Percentiles rank a stretch among this genome's conserved stretches.
phyloP scores from a whole-genome alignment of 2,113 vertebrate species.

The Lasiurus cinereus region DNA sequence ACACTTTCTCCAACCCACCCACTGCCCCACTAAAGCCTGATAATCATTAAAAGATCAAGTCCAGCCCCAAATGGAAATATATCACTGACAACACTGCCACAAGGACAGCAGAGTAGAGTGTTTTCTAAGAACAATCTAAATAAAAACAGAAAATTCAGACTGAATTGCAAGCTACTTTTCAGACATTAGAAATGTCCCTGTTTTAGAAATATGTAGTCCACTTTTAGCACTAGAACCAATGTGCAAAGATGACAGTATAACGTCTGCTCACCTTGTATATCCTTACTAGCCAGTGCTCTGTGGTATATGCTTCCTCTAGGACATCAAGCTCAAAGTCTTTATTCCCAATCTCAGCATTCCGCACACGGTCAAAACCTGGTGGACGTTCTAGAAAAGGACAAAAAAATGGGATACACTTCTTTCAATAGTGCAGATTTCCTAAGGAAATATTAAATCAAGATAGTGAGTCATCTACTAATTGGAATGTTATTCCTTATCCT shows the following conservation, averaged over 20 bases:
- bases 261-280: slow-evolving; percentile 95
- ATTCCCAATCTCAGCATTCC: slow-evolving; percentile 99
- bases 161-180: slow-evolving; percentile 26
- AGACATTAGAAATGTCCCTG: not conserved
- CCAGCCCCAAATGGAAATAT: not conserved
- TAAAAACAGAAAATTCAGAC: slow-evolving; percentile 17
- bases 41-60: not conserved
- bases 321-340: slow-evolving; percentile 99
- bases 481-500: not conserved
- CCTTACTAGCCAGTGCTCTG: slow-evolving; percentile 99
- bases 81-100: slow-evolving; percentile 7
- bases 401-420: not conserved
- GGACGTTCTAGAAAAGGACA: slow-evolving; percentile 92
- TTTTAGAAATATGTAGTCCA: not conserved
- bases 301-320: slow-evolving; percentile 98
- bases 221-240: not conserved
- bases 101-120: not conserved
- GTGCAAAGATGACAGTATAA: not conserved
- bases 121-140: slow-evolving; percentile 25
- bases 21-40: not conserved
- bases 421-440: slow-evolving; percentile 35
- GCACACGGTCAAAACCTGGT: slow-evolving; percentile 97
- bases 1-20: not conserved
- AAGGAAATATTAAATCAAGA: not conserved
- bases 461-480: not conserved